These are phyloP conservation scores for Gallinago jamesoni DNA, from an alignment of 2,113 vertebrate species.

Conservation along the genomic window DNA sequence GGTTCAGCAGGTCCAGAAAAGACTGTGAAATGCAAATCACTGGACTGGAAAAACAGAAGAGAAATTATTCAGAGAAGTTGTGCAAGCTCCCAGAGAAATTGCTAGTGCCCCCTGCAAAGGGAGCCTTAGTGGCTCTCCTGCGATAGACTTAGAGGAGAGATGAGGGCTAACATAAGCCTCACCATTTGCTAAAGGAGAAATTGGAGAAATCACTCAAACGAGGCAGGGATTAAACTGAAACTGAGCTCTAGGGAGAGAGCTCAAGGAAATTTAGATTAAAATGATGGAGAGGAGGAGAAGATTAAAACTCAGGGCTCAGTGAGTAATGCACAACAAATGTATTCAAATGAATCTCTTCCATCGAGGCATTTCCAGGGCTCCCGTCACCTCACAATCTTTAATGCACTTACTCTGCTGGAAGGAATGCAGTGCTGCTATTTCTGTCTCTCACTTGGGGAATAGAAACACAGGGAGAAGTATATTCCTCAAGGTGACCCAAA, in stretches of 20 bases:
- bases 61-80: background rate
- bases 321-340: slow-evolving; percentile 33
- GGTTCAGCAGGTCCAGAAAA: background rate
- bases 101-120: background rate
- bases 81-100: background rate
- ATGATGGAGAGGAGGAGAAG: slow-evolving; percentile 34
- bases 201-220: slow-evolving; percentile 26
- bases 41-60: background rate
- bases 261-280: slow-evolving; percentile 39
- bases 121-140: rapidly evolving
- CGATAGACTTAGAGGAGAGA: background rate
- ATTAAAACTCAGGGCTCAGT: slow-evolving; percentile 54
- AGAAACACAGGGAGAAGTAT: background rate
- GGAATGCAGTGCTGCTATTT: slow-evolving; percentile 10
- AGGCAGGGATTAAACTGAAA: slow-evolving; percentile 1
- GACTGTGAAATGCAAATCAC: background rate
- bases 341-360: slow-evolving; percentile 21
- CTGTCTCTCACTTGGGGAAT: background rate
- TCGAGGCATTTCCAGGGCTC: background rate
- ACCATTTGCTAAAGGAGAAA: background rate
- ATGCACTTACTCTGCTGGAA: background rate
- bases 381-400: background rate
- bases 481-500: slow-evolving; percentile 20
- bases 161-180: background rate
- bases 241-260: background rate